Conservation (phyloP, 2,888 invertebrate genomes). For the Cepaea hortensis region DNA sequence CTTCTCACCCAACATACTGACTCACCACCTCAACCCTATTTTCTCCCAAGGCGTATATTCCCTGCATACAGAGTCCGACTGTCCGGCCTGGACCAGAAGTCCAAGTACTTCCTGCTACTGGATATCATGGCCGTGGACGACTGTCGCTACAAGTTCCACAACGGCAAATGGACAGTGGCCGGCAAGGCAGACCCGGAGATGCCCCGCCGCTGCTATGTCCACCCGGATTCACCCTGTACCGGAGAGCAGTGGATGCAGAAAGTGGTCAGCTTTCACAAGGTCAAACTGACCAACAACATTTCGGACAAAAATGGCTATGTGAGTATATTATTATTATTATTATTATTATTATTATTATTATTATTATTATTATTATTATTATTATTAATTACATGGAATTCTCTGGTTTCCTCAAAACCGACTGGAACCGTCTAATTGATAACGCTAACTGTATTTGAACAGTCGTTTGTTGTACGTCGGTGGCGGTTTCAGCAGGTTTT, state of each 20-base stretch:
- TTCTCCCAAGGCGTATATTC: slow-evolving; percentile 95
- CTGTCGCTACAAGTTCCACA: slow-evolving; percentile 83
- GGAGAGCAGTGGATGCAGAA: slow-evolving; percentile 83
- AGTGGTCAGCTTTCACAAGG: slow-evolving; percentile 98
- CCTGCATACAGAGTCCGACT: slow-evolving; percentile 99
- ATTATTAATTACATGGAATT: background rate
- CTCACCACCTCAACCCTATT: background rate
- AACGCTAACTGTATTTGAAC: no score
- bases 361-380: background rate
- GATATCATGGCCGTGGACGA: slow-evolving; percentile 99
- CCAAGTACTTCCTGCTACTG: slow-evolving; percentile 98
- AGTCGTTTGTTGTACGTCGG: no score
- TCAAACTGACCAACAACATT: slow-evolving; percentile 99
- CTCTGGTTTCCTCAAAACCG: no score
- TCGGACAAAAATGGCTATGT: slow-evolving; percentile 99
- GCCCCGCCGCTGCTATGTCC: slow-evolving; percentile 99
- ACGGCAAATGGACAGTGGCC: slow-evolving; percentile 83
- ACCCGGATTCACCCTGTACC: slow-evolving; percentile 96
- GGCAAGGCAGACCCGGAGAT: slow-evolving; percentile 99
- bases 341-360: background rate
- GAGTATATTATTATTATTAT: slow-evolving; percentile 81
- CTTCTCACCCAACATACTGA: no score
- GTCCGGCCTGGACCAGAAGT: slow-evolving; percentile 97
- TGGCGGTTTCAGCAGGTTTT: no score
- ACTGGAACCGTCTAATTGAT: no score